Evolutionary conservation across 1,140 invertebrate genomes (phyloP).

Genomic region (Drosophila paulistorum): DNA sequence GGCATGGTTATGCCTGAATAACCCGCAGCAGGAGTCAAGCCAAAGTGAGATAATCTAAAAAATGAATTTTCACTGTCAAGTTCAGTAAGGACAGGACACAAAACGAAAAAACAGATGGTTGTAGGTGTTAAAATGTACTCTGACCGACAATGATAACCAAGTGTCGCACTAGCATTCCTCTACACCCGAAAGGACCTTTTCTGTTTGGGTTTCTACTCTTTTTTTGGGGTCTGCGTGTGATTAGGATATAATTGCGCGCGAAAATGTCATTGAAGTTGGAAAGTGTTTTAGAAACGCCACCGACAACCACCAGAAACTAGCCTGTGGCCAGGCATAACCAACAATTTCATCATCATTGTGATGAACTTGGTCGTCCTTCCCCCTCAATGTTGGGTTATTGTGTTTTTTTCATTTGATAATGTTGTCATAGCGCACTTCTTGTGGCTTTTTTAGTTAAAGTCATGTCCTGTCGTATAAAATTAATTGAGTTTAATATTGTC

Average conservation of each 20-base stretch:
- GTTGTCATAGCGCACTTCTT: constrained; percentile 55
- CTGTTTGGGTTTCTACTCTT: constrained; percentile 17
- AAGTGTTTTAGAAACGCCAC: constrained; percentile 54
- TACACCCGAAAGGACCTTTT: constrained; percentile 34
- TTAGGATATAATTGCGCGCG: constrained; percentile 72
- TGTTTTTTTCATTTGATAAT: constrained; percentile 49
- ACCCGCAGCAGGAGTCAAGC: constrained; percentile 51
- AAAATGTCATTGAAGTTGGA: constrained; percentile 68
- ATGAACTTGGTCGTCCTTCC: not conserved
- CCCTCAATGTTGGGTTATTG: constrained; percentile 9
- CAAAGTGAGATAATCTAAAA: constrained; percentile 69
- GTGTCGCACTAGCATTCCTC: constrained; percentile 51
- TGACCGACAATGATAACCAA: constrained; percentile 58
- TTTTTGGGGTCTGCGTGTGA: constrained; percentile 53
- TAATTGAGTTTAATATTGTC: constrained; percentile 66
- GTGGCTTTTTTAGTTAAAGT: constrained; percentile 23
- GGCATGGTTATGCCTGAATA: constrained; percentile 66
- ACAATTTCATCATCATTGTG: constrained; percentile 15
- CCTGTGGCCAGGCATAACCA: not conserved
- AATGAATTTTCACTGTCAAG: constrained; percentile 64
- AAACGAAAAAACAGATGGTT: constrained; percentile 55
- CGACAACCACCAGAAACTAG: constrained; percentile 12
- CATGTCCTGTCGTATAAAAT: constrained; percentile 54
- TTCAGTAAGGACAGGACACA: constrained; percentile 6
- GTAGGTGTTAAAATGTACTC: constrained; percentile 58